Evolutionary conservation across 2,888 invertebrate species (phyloP), one percentile per base, ranked within the genome.

Genomic region (Cheilosia grossa): DNA sequence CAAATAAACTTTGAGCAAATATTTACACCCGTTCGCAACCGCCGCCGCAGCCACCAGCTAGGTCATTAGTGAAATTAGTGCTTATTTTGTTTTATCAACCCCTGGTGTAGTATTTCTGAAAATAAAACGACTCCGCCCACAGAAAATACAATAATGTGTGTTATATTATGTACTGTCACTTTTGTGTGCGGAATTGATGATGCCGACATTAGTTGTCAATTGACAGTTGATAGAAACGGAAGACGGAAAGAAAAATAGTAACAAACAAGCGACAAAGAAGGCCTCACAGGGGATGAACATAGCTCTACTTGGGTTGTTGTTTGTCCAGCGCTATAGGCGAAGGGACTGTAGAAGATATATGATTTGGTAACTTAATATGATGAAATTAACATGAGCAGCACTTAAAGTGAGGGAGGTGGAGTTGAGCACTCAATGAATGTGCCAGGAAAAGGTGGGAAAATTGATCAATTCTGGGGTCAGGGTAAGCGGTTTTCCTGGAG

Each of bases 1-100:
- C 19, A 58, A 75, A 75, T 27, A 49, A 58, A 27, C 19, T 67
- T 33, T 17, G 58, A 42, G 67, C 44, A 75, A 75, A 75, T 67
- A 67, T 75, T 67, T 75, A 67, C 30, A 19, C 42, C n/a, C 49
- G 59, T 9, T 30, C 30, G 30, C 9, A 2, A 30, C 49, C 47
- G 17, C 42, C 42, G 40, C 21, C 58, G 4, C 9, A 1, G 42
- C 42, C 17, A 9, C 9, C 58, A 64, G 64, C 24, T 19, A 40
- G 58, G 58, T 75, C 40, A 66, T 75, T 75, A 75, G 58, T 42
- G 40, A n/a, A 51, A 66, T 59, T 42, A 42, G 47, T 17, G 4
- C 24, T 30, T 21, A n/a, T 49, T 49, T 5, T 7, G 17, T 24
- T 30, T 58, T 42, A 49, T 40, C 44, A 64, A 58, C 47, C 37